Conservation (phyloP, 1,140 invertebrate species). For the Adelges cooleyi region DNA sequence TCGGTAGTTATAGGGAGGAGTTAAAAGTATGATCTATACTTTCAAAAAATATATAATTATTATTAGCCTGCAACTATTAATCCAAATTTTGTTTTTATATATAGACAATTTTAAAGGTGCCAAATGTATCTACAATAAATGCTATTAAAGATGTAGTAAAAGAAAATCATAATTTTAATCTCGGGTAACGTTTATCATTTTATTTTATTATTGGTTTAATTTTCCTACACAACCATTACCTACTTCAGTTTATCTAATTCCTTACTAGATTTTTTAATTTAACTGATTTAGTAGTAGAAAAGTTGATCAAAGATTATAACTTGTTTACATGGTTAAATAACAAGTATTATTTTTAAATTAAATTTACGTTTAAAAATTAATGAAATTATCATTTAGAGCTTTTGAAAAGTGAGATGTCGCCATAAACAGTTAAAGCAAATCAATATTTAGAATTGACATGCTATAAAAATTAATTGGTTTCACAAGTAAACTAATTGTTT, state of each 20-base stretch:
- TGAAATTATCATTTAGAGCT: too few species aligned
- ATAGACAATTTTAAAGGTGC: not conserved
- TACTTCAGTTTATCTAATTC: not conserved
- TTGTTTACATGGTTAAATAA: not conserved
- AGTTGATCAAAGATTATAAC: not conserved
- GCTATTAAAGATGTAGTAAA: conserved; percentile 11
- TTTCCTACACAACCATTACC: not conserved
- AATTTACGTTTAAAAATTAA: too few species aligned
- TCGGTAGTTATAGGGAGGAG: too few species aligned
- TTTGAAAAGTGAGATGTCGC: too few species aligned
- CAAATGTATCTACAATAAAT: not conserved
- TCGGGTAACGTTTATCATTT: not conserved
- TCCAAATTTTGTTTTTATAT: too few species aligned
- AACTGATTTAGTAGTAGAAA: not conserved
- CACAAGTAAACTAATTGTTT: not conserved
- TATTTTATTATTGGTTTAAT: not conserved
- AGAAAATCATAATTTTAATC: not conserved
- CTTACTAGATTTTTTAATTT: too few species aligned
- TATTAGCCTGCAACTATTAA: too few species aligned
- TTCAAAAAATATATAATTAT: too few species aligned
- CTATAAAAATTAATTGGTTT: too few species aligned
- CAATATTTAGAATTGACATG: too few species aligned
- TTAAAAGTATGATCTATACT: too few species aligned
- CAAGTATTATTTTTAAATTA: not conserved
- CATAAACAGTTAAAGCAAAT: too few species aligned